Percentiles rank a stretch among this genome's conserved stretches.
Conservation (phyloP, 2,888 invertebrate species). For the Philhelius pedissequus region DNA sequence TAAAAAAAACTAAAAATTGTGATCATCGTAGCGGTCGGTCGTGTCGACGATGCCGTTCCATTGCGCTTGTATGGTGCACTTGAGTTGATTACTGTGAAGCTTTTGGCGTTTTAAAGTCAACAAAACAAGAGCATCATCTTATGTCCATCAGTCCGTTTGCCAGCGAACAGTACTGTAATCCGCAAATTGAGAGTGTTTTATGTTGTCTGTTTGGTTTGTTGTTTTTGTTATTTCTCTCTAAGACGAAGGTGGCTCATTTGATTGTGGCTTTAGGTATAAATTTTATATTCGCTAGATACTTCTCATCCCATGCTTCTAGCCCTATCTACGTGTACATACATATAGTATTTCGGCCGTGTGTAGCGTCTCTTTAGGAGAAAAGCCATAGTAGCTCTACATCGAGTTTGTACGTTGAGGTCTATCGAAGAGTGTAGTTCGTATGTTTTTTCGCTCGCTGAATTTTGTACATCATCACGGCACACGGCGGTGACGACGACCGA, state of each 20-base stretch:
- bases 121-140: conserved; percentile 30
- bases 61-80: background rate
- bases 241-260: conserved; percentile 56
- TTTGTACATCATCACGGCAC: conserved; percentile 46
- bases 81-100: conserved; percentile 40
- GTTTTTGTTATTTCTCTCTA: conserved; percentile 46
- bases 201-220: conserved; percentile 35
- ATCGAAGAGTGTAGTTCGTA: conserved; percentile 65
- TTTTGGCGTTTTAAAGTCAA: conserved; percentile 4
- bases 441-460: conserved; percentile 42
- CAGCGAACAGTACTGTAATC: conserved; percentile 57
- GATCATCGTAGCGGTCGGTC: background rate
- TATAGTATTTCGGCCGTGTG: conserved; percentile 27
- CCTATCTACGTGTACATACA: background rate
- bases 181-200: conserved; percentile 59
- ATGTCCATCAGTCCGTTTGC: conserved; percentile 53
- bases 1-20: conserved; percentile 37
- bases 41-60: background rate
- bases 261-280: conserved; percentile 33
- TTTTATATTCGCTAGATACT: conserved; percentile 53
- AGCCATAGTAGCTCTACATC: conserved; percentile 21
- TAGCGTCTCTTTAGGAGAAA: conserved; percentile 47
- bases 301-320: conserved; percentile 28
- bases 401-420: conserved; percentile 58
- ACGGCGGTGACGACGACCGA: conserved; percentile 27